These are phyloP conservation scores for Larimichthys crocea DNA, from an alignment of 2,113 vertebrate genomes.

Conservation along the genomic window DNA sequence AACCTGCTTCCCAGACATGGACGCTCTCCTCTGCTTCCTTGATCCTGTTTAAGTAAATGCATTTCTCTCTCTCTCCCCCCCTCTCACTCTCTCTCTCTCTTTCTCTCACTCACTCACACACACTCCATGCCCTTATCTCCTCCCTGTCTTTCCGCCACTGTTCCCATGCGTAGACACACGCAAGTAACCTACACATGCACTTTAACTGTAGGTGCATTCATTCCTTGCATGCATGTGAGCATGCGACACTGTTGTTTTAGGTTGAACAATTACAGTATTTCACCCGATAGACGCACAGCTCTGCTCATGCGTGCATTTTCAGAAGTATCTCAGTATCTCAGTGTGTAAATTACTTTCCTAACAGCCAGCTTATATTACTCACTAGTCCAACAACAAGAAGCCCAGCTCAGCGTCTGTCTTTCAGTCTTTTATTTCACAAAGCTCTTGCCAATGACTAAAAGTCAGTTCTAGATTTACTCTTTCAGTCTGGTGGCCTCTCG, in stretches of 20 bases:
- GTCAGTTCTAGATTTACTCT: no score
- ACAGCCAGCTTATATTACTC: no score
- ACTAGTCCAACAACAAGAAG: no score
- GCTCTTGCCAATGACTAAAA: no score
- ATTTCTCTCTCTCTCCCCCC: not conserved
- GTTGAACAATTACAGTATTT: not conserved
- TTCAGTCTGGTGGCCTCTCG: no score
- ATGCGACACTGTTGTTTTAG: not conserved
- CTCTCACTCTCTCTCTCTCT: conserved; percentile 7
- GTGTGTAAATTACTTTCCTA: no score
- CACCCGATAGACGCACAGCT: not conserved
- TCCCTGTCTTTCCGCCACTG: not conserved
- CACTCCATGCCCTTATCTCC: not conserved
- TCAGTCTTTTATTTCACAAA: no score
- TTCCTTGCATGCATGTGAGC: not conserved
- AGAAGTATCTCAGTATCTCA: not conserved
- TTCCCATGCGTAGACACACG: conserved; percentile 11
- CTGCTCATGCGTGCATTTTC: no score
- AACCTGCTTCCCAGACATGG: conserved; percentile 1
- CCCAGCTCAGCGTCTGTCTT: no score
- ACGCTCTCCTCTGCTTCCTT: conserved; percentile 33
- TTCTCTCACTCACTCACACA: not conserved
- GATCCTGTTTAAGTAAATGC: conserved; percentile 29
- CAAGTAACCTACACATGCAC: not conserved
- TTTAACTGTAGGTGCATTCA: conserved; percentile 21